Conservation (phyloP, 2,113 vertebrate species). For the Paramormyrops kingsleyae region DNA sequence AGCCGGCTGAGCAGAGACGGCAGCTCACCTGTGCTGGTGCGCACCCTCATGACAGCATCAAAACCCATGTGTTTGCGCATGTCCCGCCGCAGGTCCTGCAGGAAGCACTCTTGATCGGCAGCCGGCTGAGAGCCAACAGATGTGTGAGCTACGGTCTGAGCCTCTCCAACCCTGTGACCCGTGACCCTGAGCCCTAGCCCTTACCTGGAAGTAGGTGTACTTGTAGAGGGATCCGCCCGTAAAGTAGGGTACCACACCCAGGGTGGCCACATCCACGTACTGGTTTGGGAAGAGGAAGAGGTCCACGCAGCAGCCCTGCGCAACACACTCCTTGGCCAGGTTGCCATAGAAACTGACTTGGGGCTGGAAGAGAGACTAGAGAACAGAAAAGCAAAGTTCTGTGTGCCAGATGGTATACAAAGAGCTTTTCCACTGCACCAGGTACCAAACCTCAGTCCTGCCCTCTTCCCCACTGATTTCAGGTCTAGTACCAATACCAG, state of each 20-base stretch:
- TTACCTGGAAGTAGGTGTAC: conserved; percentile 93
- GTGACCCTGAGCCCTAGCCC: background rate
- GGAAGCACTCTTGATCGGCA: conserved; percentile 82
- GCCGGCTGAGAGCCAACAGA: conserved; percentile 63
- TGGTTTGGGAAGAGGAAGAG: conserved; percentile 97
- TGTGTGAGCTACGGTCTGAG: background rate
- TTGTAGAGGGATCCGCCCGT: conserved; percentile 96
- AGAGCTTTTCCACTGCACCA: background rate
- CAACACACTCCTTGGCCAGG: conserved; percentile 90
- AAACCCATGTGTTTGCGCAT: conserved; percentile 90
- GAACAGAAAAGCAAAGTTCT: conserved; percentile 11
- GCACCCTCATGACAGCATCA: conserved; percentile 95
- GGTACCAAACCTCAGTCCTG: background rate
- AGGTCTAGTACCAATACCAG: background rate
- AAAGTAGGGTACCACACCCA: conserved; percentile 86
- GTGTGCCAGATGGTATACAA: background rate
- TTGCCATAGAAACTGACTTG: conserved; percentile 83
- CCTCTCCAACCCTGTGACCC: background rate
- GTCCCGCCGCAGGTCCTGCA: conserved; percentile 86
- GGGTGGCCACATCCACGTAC: conserved; percentile 86
- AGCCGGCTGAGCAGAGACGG: background rate
- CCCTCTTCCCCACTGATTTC: background rate
- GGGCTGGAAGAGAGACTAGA: conserved; percentile 87
- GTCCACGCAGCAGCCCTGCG: conserved; percentile 94
- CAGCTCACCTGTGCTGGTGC: conserved; percentile 89